Conservation (phyloP, 2,888 invertebrate species). For the Gerris lacustris region DNA sequence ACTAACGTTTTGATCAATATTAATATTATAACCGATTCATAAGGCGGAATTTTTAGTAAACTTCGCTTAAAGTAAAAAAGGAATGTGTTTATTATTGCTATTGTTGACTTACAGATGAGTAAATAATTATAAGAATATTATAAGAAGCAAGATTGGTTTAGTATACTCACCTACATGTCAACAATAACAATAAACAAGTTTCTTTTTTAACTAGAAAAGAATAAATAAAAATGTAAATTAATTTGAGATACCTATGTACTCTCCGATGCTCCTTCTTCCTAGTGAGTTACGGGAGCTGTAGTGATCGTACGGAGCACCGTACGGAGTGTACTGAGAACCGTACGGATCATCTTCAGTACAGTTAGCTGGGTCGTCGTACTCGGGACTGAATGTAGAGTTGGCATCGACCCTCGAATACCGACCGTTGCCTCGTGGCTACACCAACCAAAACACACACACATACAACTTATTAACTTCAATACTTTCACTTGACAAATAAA, state of each 20-base stretch:
- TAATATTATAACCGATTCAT: no score
- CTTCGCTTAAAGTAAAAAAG: no score
- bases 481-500: neutral
- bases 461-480: constrained; percentile 11
- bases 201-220: no score
- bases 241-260: constrained; percentile 9
- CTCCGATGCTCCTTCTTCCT: constrained; percentile 45
- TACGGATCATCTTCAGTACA: constrained; percentile 86
- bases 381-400: constrained; percentile 49
- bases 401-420: constrained; percentile 65
- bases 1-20: no score
- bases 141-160: no score
- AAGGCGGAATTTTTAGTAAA: no score
- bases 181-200: no score
- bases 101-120: no score
- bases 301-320: constrained; percentile 79
- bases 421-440: constrained; percentile 37
- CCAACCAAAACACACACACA: neutral
- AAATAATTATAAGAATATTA: no score
- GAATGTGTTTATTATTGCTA: no score
- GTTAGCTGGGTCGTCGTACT: constrained; percentile 87
- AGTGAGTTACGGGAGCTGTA: constrained; percentile 61
- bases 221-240: no score
- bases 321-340: constrained; percentile 68
- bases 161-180: no score